Evolutionary conservation across 2,888 invertebrate species (phyloP).

Genomic region (Acanthococcus lagerstroemiae): DNA sequence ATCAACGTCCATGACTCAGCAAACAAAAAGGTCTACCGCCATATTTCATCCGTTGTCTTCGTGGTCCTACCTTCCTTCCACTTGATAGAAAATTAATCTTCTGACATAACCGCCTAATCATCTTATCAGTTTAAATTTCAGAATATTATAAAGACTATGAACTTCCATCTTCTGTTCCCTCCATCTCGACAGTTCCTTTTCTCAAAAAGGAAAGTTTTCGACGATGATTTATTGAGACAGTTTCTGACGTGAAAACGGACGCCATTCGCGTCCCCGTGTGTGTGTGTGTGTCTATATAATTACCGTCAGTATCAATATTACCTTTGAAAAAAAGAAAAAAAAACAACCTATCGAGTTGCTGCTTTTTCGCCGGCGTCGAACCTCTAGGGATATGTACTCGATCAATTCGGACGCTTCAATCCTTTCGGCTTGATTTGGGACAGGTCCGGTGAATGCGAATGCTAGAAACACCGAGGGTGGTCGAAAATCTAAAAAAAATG

Average conservation of each 20-base stretch:
- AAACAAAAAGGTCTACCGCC: constrained; percentile 30
- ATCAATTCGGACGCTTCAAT: too few relatives aligned
- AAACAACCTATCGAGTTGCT: constrained; percentile 18
- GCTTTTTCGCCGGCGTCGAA: too few relatives aligned
- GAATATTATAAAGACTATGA: constrained; percentile 29
- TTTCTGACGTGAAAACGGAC: constrained; percentile 22
- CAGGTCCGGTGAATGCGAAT: too few relatives aligned
- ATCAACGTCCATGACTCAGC: constrained; percentile 32
- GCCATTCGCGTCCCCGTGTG: neutral
- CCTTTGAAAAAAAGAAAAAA: too few relatives aligned
- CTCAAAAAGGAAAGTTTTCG: constrained; percentile 19
- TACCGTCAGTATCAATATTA: constrained; percentile 7
- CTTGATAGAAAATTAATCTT: constrained; percentile 28
- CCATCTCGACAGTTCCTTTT: constrained; percentile 21
- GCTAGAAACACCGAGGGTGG: too few relatives aligned
- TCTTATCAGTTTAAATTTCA: constrained; percentile 31
- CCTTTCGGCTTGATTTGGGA: too few relatives aligned
- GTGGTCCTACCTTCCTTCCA: constrained; percentile 13
- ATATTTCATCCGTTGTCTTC: constrained; percentile 26
- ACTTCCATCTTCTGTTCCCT: constrained; percentile 15
- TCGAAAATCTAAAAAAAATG: too few relatives aligned
- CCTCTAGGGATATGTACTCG: too few relatives aligned
- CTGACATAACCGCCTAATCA: constrained; percentile 31
- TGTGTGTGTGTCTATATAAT: neutral
- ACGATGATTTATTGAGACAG: constrained; percentile 29